phyloP scores from a whole-genome alignment of 2,888 invertebrate genomes.

The Lasioglossum calceatum region DNA sequence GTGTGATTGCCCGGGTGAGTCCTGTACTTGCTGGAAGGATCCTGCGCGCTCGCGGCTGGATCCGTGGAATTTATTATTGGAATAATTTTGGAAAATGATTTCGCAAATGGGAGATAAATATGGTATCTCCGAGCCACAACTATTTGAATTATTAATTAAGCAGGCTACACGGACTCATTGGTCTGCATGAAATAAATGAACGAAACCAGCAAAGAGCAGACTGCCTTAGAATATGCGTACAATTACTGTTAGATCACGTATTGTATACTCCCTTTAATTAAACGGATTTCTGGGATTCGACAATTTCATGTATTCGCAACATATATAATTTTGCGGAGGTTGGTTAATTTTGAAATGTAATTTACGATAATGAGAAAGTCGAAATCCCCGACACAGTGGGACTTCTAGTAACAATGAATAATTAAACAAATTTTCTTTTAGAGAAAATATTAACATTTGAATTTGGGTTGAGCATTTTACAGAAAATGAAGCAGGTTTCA shows the following conservation, averaged over 20 bases:
- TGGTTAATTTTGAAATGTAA: not conserved
- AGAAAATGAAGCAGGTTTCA: not conserved
- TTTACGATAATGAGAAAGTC: not conserved
- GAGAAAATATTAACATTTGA: not conserved
- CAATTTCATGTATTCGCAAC: not conserved
- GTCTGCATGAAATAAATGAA: not conserved
- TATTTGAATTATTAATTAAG: not conserved
- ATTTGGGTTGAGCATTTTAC: not conserved
- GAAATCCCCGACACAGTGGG: too few species aligned
- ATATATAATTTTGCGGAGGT: not conserved
- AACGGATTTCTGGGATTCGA: not conserved
- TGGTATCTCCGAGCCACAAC: not conserved
- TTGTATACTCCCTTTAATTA: not conserved
- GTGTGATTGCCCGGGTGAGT: constrained; percentile 38
- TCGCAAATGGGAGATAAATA: not conserved
- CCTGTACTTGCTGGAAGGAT: not conserved
- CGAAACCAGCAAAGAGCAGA: not conserved
- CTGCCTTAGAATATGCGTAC: not conserved
- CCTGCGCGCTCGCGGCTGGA: not conserved
- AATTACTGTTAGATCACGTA: not conserved
- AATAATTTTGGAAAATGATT: constrained; percentile 11
- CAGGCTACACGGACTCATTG: not conserved
- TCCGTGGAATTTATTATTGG: constrained; percentile 16
- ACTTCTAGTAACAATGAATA: not conserved
- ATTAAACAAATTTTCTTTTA: not conserved